These are phyloP conservation scores for Abramis brama DNA, from an alignment of 2,113 vertebrate species.

Conservation along the genomic window DNA sequence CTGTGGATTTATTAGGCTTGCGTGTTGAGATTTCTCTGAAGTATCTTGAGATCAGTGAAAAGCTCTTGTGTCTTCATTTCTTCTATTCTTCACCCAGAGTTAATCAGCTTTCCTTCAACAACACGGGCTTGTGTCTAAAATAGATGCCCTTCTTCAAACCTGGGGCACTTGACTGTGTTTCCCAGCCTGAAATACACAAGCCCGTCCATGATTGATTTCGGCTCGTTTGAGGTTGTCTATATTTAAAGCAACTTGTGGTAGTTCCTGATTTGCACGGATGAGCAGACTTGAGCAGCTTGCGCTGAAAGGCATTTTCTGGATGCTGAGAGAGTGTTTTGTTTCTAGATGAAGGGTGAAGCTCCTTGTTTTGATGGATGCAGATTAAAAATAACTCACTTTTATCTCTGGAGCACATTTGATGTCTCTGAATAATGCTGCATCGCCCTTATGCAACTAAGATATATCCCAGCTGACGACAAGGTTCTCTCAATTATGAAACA, in stretches of 20 bases:
- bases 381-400: background rate
- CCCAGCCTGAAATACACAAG: background rate
- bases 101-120: slow-evolving; percentile 6
- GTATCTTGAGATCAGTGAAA: slow-evolving; percentile 21
- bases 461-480: background rate
- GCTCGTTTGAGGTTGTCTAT: background rate
- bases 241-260: background rate
- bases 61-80: background rate
- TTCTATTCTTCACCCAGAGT: background rate
- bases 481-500: background rate
- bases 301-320: background rate
- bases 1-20: background rate
- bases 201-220: slow-evolving; percentile 2
- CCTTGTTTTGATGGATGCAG: background rate
- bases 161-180: background rate
- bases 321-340: background rate
- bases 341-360: background rate
- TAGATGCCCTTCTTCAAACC: slow-evolving; percentile 29
- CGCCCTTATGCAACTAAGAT: background rate
- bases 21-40: background rate
- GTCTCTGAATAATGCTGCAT: background rate
- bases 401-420: background rate
- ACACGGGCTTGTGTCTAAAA: slow-evolving; percentile 28
- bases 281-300: background rate
- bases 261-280: background rate